Evolutionary conservation across 2,113 vertebrate genomes (phyloP), one percentile per base, ranked within the genome.

Genomic region (Scomber scombrus): DNA sequence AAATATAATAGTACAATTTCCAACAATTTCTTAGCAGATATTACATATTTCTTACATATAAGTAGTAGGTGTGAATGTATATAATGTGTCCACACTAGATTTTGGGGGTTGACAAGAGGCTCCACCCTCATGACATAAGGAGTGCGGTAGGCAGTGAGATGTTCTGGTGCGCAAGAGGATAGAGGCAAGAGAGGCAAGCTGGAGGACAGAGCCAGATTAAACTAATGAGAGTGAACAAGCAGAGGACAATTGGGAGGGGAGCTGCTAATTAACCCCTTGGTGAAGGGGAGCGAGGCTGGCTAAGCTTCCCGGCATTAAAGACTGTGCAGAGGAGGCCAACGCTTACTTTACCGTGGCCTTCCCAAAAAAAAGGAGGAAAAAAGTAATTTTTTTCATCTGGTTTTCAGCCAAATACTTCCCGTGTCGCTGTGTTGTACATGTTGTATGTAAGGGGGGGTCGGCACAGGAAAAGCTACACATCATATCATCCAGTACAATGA

Each of bases 171-270:
- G 81, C 80, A 87, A 88, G 90, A 86, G 89, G 89, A 91, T 87
- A 84, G 82, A 78, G 72, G 69, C 58, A 56, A 64, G 78, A 50
- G 78, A 84, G 80, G 73, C 71, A 82, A 80, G 90, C 80, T 87
- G 84, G 80, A 93, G 91, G 91, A 92, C 89, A 93, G 89, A 90
- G 84, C 54, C 76, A 93, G 94, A 95, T 95, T 95, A 94, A 81
- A 89, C 90, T 94, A 94, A 94, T 94, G 88, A 93, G 90, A 93
- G 88, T 85, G 88, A 90, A 93, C 92, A 93, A 90, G 88, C 89
- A 91, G 91, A 94, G 93, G 93, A 93, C 91, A 90, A 89, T 86
- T 78, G 88, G 90, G 90, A 93, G 88, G 71, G 79, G 87, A 93
- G 90, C 78, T 77, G 88, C 89, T 90, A 91, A 92, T 90, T 91